Base-by-base conservation (phyloP, 23 tunicate genomes). In the Styela plicata region DNA sequence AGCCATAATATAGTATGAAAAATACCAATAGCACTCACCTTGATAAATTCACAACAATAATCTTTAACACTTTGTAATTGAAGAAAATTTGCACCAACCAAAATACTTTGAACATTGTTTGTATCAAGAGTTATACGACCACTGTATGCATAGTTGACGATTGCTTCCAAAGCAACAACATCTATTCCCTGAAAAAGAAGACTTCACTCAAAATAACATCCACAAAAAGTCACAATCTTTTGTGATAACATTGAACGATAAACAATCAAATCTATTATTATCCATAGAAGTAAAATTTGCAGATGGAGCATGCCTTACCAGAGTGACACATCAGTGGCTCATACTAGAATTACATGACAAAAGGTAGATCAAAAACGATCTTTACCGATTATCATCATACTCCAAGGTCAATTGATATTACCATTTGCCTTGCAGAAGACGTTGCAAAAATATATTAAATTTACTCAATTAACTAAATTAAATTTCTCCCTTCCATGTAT, bases 21-120 rank as follows among this genome's bases (percentile, higher is more conserved):
- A 67, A 22, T 1, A 22, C 30, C 31, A 22, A 67, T 67, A n/a
- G n/a, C n/a, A 67, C 80, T 24, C 16, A 76, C 81, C 81, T 79
- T 92, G 37, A 92, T 78, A 57, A 92, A 92, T 25, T 84, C 82
- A 37, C 85, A 74, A 69, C 97, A 92, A 74, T 88, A 92, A 2
- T 83, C 84, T 34, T 87, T 92, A 5, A 92, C 97, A 7, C 31
- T 64, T 24, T 84, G 73, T 34, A 92, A 65, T 63, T 84, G 91
- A 20, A 92, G 75, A 70, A 80, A 92, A 63, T 92, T 92, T 28
- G 97, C 91, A 28, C 97, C 97, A 34, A 84, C 74, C 74, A 92
- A 70, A 52, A 92, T 80, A 31, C 87, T 63, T 74, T 87, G 87
- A 26, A 87, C 97, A 66, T 83, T 87, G 36, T 84, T 84, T 22